These are phyloP conservation scores for Otis tarda DNA, from an alignment of 2,113 vertebrate species.

Conservation along the genomic window DNA sequence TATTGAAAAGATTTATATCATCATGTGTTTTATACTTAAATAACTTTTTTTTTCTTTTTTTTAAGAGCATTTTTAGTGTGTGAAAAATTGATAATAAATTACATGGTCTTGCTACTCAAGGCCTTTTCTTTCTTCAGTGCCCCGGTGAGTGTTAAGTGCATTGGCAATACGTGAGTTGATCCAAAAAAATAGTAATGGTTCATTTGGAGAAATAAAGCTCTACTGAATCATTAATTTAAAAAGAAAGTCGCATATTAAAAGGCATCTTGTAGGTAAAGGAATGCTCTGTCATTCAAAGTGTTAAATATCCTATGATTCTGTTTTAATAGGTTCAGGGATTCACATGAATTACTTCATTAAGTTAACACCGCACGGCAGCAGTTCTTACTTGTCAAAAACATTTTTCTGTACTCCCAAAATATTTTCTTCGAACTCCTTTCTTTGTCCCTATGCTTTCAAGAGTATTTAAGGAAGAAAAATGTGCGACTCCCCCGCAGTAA, in stretches of 20 bases:
- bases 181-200: not conserved
- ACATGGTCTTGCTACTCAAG: not conserved
- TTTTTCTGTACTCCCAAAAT: not conserved
- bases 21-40: not conserved
- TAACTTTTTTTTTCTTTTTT: not conserved
- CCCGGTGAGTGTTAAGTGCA: not conserved
- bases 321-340: not conserved
- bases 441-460: conserved; percentile 37
- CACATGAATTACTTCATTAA: not conserved
- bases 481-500: not conserved
- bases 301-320: not conserved
- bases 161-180: not conserved
- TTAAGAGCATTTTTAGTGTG: not conserved
- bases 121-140: not conserved
- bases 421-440: conserved; percentile 7
- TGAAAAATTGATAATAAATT: not conserved
- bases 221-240: not conserved
- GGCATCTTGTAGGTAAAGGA: not conserved
- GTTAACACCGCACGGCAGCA: not conserved
- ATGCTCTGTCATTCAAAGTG: not conserved
- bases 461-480: conserved; percentile 68
- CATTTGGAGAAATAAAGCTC: not conserved
- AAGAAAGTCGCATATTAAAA: not conserved
- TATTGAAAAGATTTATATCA: not conserved
- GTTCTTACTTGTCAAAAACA: conserved; percentile 25